Evolutionary conservation across 2,888 invertebrate species (phyloP), one percentile per base, ranked within the genome.

Genomic region (Chesias legatella): DNA sequence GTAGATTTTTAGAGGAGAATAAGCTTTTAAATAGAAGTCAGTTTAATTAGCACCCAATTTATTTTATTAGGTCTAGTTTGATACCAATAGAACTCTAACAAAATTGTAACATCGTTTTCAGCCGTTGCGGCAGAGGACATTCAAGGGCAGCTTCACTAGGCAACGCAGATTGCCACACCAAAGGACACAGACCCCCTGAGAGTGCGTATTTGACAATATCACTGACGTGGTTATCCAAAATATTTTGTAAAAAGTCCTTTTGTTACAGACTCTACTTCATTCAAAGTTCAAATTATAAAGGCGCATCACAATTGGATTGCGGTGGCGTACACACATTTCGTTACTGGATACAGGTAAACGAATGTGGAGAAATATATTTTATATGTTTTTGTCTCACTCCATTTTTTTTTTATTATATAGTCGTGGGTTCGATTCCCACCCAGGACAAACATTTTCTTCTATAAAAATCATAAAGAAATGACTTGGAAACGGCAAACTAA

Each of bases 251-350:
- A 48, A 38, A 34, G 34, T 48, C 40, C 51, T 48, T 44, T 38
- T 56, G 48, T 89, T 89, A 48, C 76, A 93, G 92, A 89, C 60
- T 92, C 33, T 30, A 30, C 91, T 47, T 88, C 90, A 30, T 96
- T 96, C 66, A 90, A 96, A 61, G 97, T 98, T 24, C 95, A 96
- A 84, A 95, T 97, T 33, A 95, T 98, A 57, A 95, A 96, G 73
- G 98, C 98, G 2, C 98, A 99, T 83, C 98, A 98, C 77, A 98
- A 98, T 75, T 98, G 98, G 96, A 95, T 99, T 51, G 97, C 96
- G 10, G 97, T 98, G 10, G 98, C 98, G 0, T 98, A 98, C 78
- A 94, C 97, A 41, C 97, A 98, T 82, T 98, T 97, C 83, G 95
- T 98, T 10, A 95, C 96, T 43, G 97, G 98, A 68, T 99, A 97